Evolutionary conservation across 2,888 invertebrate species (phyloP), one percentile per base, ranked within the genome.

Genomic region (Megamerina dolium): DNA sequence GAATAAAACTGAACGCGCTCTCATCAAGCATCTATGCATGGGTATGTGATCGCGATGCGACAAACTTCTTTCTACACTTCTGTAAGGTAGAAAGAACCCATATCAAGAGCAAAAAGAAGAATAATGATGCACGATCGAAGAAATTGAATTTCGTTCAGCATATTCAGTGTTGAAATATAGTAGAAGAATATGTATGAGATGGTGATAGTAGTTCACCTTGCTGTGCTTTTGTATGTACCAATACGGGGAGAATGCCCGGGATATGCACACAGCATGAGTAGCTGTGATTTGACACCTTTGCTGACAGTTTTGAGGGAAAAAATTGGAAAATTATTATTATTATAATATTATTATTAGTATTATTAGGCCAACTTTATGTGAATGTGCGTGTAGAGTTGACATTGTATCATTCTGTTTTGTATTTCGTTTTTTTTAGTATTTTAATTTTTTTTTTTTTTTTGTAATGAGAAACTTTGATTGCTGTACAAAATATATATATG

Each of bases 281-380:
- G 68, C 69, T 68, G 69, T 62, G 68, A 68, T 69, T 64, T 68
- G 68, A 69, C 68, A 68, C 68, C 68, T 66, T 56, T 61, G 58
- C 63, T 67, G 69, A 67, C 68, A 68, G 65, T 59, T 61, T 67
- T 65, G 64, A 59, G 54, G 62, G 60, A 65, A 66, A n/a, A n/a
- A n/a, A n/a, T n/a, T n/a, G n/a, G n/a, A n/a, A n/a, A n/a, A n/a
- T n/a, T n/a, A n/a, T n/a, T n/a, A n/a, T n/a, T n/a, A n/a, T n/a
- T n/a, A n/a, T n/a, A n/a, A n/a, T n/a, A n/a, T n/a, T n/a, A n/a
- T 23, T 6, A 6, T 23, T 6, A 23, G 10, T 8, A 65, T 66
- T 66, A 66, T 66, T 66, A 65, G 60, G 61, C 64, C 54, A 61
- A 56, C 55, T 61, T 55, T 58, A 53, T 63, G 58, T 26, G 23